phyloP scores from a whole-genome alignment of 2,113 vertebrate genomes.

The Dicaeum eximium region DNA sequence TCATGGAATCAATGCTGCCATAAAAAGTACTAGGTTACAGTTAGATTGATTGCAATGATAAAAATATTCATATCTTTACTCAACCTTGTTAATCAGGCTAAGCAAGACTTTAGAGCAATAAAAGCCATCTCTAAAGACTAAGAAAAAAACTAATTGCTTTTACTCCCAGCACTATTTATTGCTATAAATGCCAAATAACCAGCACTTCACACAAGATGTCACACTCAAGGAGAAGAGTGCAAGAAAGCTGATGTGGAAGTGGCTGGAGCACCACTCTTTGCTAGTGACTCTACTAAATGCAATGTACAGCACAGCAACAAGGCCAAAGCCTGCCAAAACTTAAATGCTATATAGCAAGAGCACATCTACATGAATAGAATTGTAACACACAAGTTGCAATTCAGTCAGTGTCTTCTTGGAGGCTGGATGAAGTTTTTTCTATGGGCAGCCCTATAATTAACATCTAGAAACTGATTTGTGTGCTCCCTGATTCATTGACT shows the following conservation, averaged over 20 bases:
- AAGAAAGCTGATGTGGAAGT: neutral
- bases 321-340: neutral
- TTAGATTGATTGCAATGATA: neutral
- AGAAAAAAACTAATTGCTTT: neutral
- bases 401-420: neutral
- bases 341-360: neutral
- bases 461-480: neutral
- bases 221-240: neutral
- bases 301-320: neutral
- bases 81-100: constrained; percentile 28
- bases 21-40: neutral
- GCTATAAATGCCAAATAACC: constrained; percentile 27
- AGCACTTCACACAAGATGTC: neutral
- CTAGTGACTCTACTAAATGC: neutral
- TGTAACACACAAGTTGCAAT: neutral
- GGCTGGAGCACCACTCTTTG: neutral
- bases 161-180: neutral
- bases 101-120: constrained; percentile 17
- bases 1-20: neutral
- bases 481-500: neutral
- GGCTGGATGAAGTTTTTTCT: neutral
- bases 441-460: neutral
- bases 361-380: neutral
- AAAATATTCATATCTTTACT: neutral
- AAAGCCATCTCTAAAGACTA: constrained; percentile 8